These are phyloP conservation scores for Drosophila simulans DNA, from an alignment of 1,140 invertebrate species.

Conservation along the genomic window DNA sequence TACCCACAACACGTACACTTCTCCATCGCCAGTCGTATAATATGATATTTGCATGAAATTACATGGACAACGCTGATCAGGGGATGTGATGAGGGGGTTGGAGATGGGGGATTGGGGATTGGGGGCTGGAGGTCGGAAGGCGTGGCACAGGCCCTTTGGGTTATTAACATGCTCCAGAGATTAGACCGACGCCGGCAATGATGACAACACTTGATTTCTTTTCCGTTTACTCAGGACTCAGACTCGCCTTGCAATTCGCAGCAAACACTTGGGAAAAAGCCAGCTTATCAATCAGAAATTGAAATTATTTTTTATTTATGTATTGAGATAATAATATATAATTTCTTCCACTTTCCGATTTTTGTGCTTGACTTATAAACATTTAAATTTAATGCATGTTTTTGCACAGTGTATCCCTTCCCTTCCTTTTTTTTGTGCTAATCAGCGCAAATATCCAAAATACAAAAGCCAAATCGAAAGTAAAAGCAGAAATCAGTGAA, in stretches of 20 bases:
- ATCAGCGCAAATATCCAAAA: conserved; percentile 78
- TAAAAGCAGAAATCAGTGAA: conserved; percentile 72
- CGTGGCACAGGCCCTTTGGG: conserved; percentile 45
- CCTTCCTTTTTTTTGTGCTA: conserved; percentile 47
- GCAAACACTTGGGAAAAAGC: background rate
- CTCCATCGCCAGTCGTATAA: conserved; percentile 60
- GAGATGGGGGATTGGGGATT: too few relatives aligned
- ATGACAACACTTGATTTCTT: conserved; percentile 81
- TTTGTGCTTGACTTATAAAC: background rate
- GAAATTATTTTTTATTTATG: too few relatives aligned
- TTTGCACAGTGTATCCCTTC: background rate
- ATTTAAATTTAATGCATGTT: background rate
- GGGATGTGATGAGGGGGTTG: background rate
- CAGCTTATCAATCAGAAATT: too few relatives aligned
- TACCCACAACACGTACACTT: conserved; percentile 77
- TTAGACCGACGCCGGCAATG: conserved; percentile 73
- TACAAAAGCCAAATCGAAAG: conserved; percentile 82
- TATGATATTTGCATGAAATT: conserved; percentile 82
- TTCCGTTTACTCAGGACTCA: conserved; percentile 65
- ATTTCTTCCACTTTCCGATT: background rate
- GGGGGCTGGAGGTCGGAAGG: background rate
- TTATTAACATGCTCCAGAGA: conserved; percentile 82
- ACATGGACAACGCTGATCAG: conserved; percentile 46
- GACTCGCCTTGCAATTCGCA: conserved; percentile 1
- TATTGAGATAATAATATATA: too few relatives aligned